Evolutionary conservation across 2,113 vertebrate species (phyloP), one percentile per base, ranked within the genome.

Genomic region (Sander vitreus): DNA sequence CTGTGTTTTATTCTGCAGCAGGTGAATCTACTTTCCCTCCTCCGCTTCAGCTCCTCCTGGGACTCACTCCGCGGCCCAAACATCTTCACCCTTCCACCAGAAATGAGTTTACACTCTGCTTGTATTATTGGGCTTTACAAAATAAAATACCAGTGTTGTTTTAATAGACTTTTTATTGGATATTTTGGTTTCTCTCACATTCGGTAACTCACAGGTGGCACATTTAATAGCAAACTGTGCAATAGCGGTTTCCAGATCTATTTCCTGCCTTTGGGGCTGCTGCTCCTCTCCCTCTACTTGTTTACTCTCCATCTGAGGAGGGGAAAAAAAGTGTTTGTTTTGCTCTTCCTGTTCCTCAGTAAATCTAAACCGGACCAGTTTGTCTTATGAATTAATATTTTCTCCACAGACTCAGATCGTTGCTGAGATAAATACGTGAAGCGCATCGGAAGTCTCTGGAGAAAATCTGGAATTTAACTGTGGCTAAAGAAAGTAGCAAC

Each of bases 131-230:
- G 68, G 58, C 1, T 76, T 83, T 73, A 83, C 87, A 81, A 76
- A 43, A 85, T 69, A 85, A 78, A 85, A 79, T 16, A 55, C 23
- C 7, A 1, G 43, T 58, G 82, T 68, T 77, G 78, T 78, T 85
- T 84, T 89, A 88, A 91, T 91, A 6, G 53, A 72, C 63, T 83
- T 83, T 84, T 88, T 88, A 91, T 92, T 87, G 87, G 73, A 89
- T 87, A 87, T 76, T 78, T 25, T 68, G n/a, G 36, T 68, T 76
- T 18, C 58, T 65, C 45, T 67, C 48, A 1, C 50, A 50, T 78
- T 76, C 71, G 13, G 21, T 71, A 80, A 84, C 45, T 84, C 80
- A 85, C 88, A 77, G 77, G 87, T 76, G 80, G 80, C 72, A 72
- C 78, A 45, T 72, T 84, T 80, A 84, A 84, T 74, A 76, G 84